A percentile compares a stretch with the other conserved stretches of the same genome.
Evolutionary conservation across 2,888 invertebrate genomes (phyloP).

Genomic region (Serripes groenlandicus): DNA sequence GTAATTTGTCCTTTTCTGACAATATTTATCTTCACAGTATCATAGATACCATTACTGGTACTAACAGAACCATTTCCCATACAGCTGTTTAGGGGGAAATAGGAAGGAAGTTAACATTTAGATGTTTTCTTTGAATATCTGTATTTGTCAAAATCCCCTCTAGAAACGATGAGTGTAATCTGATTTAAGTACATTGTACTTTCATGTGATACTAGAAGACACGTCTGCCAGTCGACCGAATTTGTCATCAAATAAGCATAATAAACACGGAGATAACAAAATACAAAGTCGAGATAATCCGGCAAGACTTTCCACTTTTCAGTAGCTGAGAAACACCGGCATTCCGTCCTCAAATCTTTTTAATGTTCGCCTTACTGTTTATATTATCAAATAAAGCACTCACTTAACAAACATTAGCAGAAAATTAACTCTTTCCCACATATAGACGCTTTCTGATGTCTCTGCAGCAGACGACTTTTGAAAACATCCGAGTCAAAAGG

Average conservation of each 20-base stretch:
- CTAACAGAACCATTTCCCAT: too few relatives aligned
- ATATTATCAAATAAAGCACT: slow-evolving; percentile 43
- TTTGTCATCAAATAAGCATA: slow-evolving; percentile 3
- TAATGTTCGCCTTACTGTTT: slow-evolving; percentile 20
- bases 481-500: not conserved
- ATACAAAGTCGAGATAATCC: slow-evolving; percentile 18
- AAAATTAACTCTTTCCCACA: slow-evolving; percentile 15
- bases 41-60: too few relatives aligned
- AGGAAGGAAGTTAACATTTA: too few relatives aligned
- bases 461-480: not conserved
- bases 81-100: too few relatives aligned
- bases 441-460: not conserved
- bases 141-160: too few relatives aligned
- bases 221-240: too few relatives aligned
- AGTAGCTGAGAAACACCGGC: slow-evolving; percentile 15
- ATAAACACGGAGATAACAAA: slow-evolving; percentile 1
- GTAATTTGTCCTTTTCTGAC: not conserved
- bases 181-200: too few relatives aligned
- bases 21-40: not conserved
- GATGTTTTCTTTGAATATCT: too few relatives aligned
- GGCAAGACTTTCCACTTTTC: slow-evolving; percentile 4
- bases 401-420: slow-evolving; percentile 63
- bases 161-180: too few relatives aligned
- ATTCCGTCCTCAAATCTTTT: slow-evolving; percentile 15
- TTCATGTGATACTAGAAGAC: too few relatives aligned